phyloP scores from a whole-genome alignment of 2,888 invertebrate species.

The Synanthedon vespiformis region DNA sequence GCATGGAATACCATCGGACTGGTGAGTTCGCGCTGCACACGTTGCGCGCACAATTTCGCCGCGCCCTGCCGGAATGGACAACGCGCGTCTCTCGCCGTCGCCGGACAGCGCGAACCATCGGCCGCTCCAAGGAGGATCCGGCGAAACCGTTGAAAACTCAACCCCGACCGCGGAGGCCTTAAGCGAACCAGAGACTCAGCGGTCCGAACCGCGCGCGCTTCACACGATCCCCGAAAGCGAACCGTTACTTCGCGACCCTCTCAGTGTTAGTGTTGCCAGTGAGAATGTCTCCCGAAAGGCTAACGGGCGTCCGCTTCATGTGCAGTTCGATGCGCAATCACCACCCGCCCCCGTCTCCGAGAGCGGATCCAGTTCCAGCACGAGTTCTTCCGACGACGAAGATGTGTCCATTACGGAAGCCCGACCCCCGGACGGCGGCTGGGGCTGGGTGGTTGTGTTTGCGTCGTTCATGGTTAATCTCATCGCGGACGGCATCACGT shows the following conservation, averaged over 20 bases:
- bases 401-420: conserved; percentile 75
- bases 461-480: conserved; percentile 91
- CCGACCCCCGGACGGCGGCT: conserved; percentile 87
- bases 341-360: conserved; percentile 47
- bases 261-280: conserved; percentile 22
- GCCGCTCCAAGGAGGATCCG: conserved; percentile 60
- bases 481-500: conserved; percentile 92
- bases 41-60: conserved; percentile 51
- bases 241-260: conserved; percentile 39
- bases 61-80: conserved; percentile 56
- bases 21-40: conserved; percentile 53
- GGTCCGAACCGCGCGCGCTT: conserved; percentile 46
- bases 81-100: conserved; percentile 54
- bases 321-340: conserved; percentile 70
- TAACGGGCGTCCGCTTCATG: conserved; percentile 62
- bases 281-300: conserved; percentile 28
- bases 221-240: conserved; percentile 54
- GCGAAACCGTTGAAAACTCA: conserved; percentile 42
- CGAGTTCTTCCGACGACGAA: conserved; percentile 73
- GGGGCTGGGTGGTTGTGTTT: conserved; percentile 93
- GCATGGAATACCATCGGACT: conserved; percentile 63
- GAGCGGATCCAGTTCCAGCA: conserved; percentile 51
- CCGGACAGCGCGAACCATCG: conserved; percentile 45
- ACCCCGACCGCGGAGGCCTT: conserved; percentile 37
- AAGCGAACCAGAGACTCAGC: conserved; percentile 45